Conservation (phyloP, 2,797 vertebrate species). For the Myotis vivesi region DNA sequence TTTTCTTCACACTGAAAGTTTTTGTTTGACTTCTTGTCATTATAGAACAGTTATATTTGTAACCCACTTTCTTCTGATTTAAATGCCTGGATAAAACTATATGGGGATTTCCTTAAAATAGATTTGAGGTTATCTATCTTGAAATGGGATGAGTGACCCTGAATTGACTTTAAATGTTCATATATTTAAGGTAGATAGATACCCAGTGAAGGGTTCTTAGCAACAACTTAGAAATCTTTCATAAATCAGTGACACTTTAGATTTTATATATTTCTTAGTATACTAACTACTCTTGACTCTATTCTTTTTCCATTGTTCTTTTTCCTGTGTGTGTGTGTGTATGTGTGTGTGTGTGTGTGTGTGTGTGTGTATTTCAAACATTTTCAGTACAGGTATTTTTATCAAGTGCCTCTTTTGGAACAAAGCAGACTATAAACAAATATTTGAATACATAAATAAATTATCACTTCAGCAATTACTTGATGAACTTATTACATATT, state of each 20-base stretch:
- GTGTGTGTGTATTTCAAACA: background rate
- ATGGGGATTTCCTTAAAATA: background rate
- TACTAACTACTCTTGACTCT: background rate
- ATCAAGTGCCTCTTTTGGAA: background rate
- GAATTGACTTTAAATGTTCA: background rate
- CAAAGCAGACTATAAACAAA: background rate
- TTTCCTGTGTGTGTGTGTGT: background rate
- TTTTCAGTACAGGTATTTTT: background rate
- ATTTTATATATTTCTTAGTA: background rate
- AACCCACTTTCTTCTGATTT: background rate
- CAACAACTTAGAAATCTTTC: background rate
- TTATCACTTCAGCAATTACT: background rate
- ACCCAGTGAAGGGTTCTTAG: background rate
- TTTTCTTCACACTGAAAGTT: background rate
- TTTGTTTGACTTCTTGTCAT: background rate
- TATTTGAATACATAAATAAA: background rate
- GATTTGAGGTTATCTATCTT: background rate
- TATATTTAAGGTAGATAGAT: background rate
- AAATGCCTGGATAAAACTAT: background rate
- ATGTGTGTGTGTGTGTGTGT: too few relatives aligned
- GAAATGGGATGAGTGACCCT: background rate
- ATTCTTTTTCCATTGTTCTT: background rate
- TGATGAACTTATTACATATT: background rate
- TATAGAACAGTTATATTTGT: background rate
- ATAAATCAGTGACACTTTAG: background rate